phyloP scores from a whole-genome alignment of 2,888 invertebrate species.

The Serripes groenlandicus region DNA sequence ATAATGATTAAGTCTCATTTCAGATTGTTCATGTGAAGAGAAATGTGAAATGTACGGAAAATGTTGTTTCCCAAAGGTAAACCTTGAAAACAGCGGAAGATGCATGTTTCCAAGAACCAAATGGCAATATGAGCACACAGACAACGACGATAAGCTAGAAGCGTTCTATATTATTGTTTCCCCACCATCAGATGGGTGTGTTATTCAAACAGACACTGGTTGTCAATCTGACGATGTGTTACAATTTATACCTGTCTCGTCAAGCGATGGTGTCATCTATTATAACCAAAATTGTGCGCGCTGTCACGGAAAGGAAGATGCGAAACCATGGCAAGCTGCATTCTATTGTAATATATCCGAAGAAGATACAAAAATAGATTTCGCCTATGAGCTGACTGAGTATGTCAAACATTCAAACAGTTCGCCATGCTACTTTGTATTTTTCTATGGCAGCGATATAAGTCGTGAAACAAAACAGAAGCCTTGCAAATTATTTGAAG shows the following conservation, averaged over 20 bases:
- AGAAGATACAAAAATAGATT: too few species aligned
- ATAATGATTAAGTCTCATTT: too few species aligned
- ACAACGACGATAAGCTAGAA: neutral
- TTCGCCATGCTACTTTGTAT: neutral
- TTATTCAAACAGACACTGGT: neutral
- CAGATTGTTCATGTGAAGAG: constrained; percentile 2
- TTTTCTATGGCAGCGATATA: neutral
- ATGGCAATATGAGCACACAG: neutral
- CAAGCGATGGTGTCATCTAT: neutral
- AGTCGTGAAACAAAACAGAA: neutral
- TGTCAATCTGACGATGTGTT: neutral
- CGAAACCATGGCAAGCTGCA: neutral
- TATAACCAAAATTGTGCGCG: constrained; percentile 6
- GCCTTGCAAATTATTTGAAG: too few species aligned
- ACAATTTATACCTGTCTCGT: neutral
- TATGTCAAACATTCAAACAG: neutral
- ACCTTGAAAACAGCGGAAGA: neutral
- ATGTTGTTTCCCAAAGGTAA: neutral
- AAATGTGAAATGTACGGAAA: neutral
- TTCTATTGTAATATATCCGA: neutral
- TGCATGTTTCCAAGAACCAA: constrained; percentile 11
- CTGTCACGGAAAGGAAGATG: neutral
- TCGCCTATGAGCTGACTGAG: neutral
- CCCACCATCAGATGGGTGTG: neutral
- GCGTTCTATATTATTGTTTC: neutral